Conservation (phyloP, 1,140 invertebrate genomes). For the Lamellibrachia luymesi region DNA sequence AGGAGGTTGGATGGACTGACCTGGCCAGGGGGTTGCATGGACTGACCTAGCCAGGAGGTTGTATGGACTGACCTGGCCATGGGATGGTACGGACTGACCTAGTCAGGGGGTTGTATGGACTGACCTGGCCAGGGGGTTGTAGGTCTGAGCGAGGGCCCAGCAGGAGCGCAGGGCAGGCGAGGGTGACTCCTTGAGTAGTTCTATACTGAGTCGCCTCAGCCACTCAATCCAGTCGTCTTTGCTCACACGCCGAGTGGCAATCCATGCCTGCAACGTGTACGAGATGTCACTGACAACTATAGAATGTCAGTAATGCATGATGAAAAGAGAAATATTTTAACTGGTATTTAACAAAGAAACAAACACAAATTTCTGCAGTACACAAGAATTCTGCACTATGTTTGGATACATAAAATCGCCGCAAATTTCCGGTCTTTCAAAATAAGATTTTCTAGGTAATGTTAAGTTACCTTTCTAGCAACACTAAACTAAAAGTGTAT, state of each 20-base stretch:
- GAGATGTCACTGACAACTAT: no score
- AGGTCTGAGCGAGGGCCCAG: slow-evolving; percentile 87
- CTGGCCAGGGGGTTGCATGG: slow-evolving; percentile 45
- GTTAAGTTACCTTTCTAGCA: no score
- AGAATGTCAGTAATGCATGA: no score
- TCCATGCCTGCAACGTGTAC: slow-evolving; percentile 67
- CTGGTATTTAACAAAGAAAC: no score
- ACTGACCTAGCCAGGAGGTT: slow-evolving; percentile 75
- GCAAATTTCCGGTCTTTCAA: no score
- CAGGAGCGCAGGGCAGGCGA: slow-evolving; percentile 88
- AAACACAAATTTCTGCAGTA: no score
- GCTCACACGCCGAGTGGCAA: slow-evolving; percentile 82
- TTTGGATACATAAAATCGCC: no score
- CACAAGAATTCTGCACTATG: no score
- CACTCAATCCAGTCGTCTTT: slow-evolving; percentile 99
- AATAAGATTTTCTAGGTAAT: no score
- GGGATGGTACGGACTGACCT: slow-evolving; percentile 19
- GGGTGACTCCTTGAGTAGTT: slow-evolving; percentile 91
- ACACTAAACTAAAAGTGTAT: no score
- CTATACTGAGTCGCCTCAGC: slow-evolving; percentile 86
- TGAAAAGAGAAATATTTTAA: no score
- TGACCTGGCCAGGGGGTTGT: slow-evolving; percentile 80
- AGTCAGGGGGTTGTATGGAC: slow-evolving; percentile 28
- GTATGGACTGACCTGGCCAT: slow-evolving; percentile 64
- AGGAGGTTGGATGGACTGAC: slow-evolving; percentile 14